phyloP scores from a whole-genome alignment of 2,113 vertebrate genomes.

The Acanthochromis polyacanthus region DNA sequence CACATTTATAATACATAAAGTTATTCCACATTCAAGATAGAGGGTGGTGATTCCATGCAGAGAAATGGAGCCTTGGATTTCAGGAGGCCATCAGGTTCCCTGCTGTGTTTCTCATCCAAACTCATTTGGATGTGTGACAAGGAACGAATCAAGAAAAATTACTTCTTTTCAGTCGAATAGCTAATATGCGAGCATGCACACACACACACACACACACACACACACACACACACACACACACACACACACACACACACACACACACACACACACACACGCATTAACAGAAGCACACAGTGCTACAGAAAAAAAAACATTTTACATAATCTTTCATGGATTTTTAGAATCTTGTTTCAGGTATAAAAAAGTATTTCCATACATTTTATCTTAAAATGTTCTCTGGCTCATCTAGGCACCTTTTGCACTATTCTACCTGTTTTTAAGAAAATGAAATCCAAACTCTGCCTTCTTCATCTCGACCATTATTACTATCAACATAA shows the following conservation, averaged over 20 bases:
- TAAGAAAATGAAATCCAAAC: no score
- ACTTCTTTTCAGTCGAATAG: slow-evolving; percentile 66
- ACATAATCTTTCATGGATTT: no score
- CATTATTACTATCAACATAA: slow-evolving; percentile 33
- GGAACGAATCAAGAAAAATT: slow-evolving; percentile 80
- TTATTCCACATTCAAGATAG: slow-evolving; percentile 53
- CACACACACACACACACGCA: background rate
- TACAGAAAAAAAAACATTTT: no score
- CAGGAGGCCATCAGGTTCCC: slow-evolving; percentile 49
- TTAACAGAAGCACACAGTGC: background rate
- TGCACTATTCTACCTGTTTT: no score
- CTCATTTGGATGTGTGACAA: slow-evolving; percentile 80
- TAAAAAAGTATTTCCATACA: background rate
- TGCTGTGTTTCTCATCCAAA: slow-evolving; percentile 71
- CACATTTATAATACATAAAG: slow-evolving; percentile 56
- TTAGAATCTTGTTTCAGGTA: background rate
- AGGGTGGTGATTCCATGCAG: slow-evolving; percentile 57
- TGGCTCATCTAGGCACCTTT: no score
- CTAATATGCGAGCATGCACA: background rate
- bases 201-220: background rate
- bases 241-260: background rate
- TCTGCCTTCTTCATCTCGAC: slow-evolving; percentile 16
- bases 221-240: slow-evolving; percentile 1
- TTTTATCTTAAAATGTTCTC: no score
- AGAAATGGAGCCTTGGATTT: slow-evolving; percentile 57